phyloP scores from a whole-genome alignment of 2,888 invertebrate species.

The Pammene aurita region DNA sequence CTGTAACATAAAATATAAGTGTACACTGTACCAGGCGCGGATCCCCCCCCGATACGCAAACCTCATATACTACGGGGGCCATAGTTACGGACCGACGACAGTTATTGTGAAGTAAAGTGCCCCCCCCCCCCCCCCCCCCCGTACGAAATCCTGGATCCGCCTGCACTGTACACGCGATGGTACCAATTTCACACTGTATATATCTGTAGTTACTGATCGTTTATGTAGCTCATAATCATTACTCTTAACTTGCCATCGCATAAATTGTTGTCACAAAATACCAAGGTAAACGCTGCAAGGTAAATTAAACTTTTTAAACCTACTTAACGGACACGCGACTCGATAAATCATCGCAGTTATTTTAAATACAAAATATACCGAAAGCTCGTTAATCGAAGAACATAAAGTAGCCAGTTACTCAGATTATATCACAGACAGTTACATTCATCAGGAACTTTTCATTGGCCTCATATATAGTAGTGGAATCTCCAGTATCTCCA shows the following conservation, averaged over 20 bases:
- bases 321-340: conserved; percentile 18
- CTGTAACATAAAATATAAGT: no score
- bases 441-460: conserved; percentile 51
- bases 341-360: conserved; percentile 29
- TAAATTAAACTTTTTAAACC: conserved; percentile 18
- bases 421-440: conserved; percentile 46
- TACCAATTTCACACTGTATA: no score
- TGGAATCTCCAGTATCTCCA: neutral
- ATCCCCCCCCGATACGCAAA: no score
- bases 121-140: no score
- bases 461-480: conserved; percentile 43
- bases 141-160: no score
- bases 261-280: conserved; percentile 20
- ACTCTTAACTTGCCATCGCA: neutral
- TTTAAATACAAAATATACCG: conserved; percentile 21
- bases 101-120: no score
- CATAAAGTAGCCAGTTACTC: conserved; percentile 21
- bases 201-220: no score
- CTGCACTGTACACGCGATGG: no score
- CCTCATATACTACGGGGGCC: no score
- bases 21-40: no score
- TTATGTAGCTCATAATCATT: no score
- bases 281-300: neutral
- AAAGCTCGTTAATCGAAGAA: conserved; percentile 18
- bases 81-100: no score